Base-by-base conservation (phyloP, 2,797 vertebrate genomes). In the Macrochelys suwanniensis region DNA sequence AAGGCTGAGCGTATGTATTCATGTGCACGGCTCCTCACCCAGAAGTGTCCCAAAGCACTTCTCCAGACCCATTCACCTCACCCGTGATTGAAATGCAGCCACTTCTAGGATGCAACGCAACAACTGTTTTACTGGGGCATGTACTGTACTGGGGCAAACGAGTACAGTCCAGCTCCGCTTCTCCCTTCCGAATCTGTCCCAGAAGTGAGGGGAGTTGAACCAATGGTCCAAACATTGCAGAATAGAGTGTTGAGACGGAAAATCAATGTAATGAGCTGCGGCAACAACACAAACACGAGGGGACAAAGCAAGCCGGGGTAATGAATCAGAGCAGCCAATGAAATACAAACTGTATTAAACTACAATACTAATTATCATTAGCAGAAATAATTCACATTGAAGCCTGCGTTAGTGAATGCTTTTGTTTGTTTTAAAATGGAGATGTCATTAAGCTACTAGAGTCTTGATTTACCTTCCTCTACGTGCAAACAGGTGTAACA, bases 31-130 rank as follows among this genome's bases (percentile, higher is more conserved):
- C 11, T 77, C 74, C 45, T 77, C 47, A 15, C 87, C 84, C 80
- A 19, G 26, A 91, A 90, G 83, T 42, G 21, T 71, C 37, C 68
- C 10, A 11, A 37, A 42, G 37, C n/a, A 12, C 68, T 12, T 87
- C 68, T 84, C 80, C 11, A 85, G 57, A 7, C 37, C 57, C 42
- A 51, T 89, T 92, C 78, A 78, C 80, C 81, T 92, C 50, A 95
- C 82, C 57, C 4, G 1, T 0, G 0, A 51, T 16, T 53, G 56
- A 56, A 89, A 76, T 15, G 23, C 56, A 88, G 68, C 12, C 12
- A 19, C 16, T 47, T 77, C 53, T 50, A 84, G 77, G 16, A 78
- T 7, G 53, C 42, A n/a, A 11, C 79, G 8, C 25, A 77, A 50
- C 23, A 45, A 21, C 61, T 49, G 45, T 0, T 0, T 53, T 37